Percentiles rank a stretch among this genome's conserved stretches.
Evolutionary conservation across 2,113 vertebrate genomes (phyloP).

Genomic region (Entomyzon cyanotis): DNA sequence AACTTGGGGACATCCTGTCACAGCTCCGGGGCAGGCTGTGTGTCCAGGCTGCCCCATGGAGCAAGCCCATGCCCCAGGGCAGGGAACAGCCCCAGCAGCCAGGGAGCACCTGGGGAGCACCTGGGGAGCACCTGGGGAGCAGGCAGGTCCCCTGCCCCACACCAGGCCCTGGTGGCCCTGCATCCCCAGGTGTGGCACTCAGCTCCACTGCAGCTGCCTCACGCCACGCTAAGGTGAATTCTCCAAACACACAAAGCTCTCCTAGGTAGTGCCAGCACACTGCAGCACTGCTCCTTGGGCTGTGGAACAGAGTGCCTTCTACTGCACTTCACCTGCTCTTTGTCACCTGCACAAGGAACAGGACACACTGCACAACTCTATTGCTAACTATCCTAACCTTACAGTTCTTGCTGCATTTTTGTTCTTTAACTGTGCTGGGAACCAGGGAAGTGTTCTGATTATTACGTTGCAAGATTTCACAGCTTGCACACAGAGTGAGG

Average conservation of each 20-base stretch:
- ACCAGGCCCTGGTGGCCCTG: background rate
- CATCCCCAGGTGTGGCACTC: background rate
- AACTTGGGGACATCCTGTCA: accelerated
- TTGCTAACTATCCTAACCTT: background rate
- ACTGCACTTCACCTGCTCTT: background rate
- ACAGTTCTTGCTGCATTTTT: slow-evolving; percentile 5
- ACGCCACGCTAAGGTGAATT: background rate
- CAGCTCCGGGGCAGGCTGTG: background rate
- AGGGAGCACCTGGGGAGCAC: background rate
- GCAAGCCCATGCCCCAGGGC: background rate
- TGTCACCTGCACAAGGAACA: background rate
- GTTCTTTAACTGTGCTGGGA: slow-evolving; percentile 52
- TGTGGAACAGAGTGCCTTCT: background rate
- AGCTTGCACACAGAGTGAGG: slow-evolving; percentile 54
- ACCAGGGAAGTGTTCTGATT: slow-evolving; percentile 46
- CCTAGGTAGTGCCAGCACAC: background rate
- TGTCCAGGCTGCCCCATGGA: background rate
- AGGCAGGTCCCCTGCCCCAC: background rate
- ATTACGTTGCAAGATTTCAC: slow-evolving; percentile 39
- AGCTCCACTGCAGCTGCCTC: background rate
- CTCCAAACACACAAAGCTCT: background rate
- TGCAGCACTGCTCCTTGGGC: background rate
- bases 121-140: background rate
- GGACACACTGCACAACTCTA: background rate
- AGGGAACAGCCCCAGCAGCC: background rate